Evolutionary conservation across 2,797 vertebrate genomes (phyloP).

Genomic region (Pelobates cultripes): DNA sequence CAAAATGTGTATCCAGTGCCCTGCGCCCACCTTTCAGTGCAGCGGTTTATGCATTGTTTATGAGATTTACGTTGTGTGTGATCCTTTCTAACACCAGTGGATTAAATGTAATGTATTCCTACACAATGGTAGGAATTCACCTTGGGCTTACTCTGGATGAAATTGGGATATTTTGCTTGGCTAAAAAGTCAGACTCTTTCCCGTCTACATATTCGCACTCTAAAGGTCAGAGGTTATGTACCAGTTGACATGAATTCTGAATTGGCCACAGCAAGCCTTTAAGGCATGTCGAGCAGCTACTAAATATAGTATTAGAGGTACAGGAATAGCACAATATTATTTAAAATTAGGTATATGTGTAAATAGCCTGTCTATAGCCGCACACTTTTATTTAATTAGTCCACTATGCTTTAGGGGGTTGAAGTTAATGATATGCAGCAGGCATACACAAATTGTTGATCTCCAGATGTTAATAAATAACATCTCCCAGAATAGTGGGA

Average conservation of each 20-base stretch:
- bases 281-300: slow-evolving; percentile 1
- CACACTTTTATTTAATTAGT: background rate
- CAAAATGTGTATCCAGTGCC: slow-evolving; percentile 23
- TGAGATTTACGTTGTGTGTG: slow-evolving; percentile 23
- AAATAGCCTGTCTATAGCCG: background rate
- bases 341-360: background rate
- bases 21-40: background rate
- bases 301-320: slow-evolving; percentile 8
- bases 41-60: slow-evolving; percentile 34
- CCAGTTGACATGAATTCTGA: background rate
- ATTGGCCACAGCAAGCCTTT: background rate
- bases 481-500: no score
- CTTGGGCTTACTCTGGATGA: slow-evolving; percentile 23
- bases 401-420: background rate
- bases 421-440: background rate
- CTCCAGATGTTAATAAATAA: slow-evolving; percentile 18
- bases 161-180: slow-evolving; percentile 6
- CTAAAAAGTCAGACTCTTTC: slow-evolving; percentile 19
- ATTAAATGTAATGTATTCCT: slow-evolving; percentile 50
- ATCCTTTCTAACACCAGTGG: slow-evolving; percentile 42
- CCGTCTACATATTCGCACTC: slow-evolving; percentile 34
- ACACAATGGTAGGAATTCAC: slow-evolving; percentile 43
- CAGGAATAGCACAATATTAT: background rate
- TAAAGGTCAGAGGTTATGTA: slow-evolving; percentile 36
- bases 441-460: background rate